A percentile compares a stretch with the other conserved stretches of the same genome.
These are phyloP conservation scores for Balearica regulorum DNA, from an alignment of 2,797 vertebrate genomes.

Conservation along the genomic window DNA sequence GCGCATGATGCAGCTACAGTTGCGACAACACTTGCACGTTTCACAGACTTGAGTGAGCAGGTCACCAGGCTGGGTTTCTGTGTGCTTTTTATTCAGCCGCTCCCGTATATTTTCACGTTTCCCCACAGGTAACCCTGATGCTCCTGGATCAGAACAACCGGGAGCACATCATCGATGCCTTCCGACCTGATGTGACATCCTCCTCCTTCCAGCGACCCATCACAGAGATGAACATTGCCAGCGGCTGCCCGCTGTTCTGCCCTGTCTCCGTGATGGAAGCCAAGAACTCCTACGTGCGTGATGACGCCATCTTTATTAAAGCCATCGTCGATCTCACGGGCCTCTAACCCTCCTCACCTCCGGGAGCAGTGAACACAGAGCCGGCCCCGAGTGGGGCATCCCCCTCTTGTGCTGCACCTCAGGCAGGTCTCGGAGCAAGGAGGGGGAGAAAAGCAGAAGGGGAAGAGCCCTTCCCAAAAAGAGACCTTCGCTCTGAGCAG, in stretches of 20 bases:
- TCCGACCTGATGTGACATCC: slow-evolving; percentile 91
- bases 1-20: accelerated
- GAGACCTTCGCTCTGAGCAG: neutral
- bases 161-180: slow-evolving; percentile 97
- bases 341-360: slow-evolving; percentile 71
- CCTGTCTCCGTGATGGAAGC: slow-evolving; percentile 89
- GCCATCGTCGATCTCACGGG: slow-evolving; percentile 96
- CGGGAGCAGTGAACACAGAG: neutral
- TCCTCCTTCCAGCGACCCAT: slow-evolving; percentile 94
- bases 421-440: neutral
- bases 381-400: neutral
- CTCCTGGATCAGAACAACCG: slow-evolving; percentile 95
- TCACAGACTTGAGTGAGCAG: no score
- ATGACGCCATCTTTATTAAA: slow-evolving; percentile 96
- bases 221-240: slow-evolving; percentile 97
- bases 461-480: neutral
- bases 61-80: neutral
- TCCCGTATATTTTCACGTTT: neutral
- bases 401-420: neutral
- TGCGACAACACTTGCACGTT: accelerated
- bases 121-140: slow-evolving; percentile 92
- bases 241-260: slow-evolving; percentile 96
- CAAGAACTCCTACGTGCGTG: slow-evolving; percentile 90
- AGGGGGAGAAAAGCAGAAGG: neutral
- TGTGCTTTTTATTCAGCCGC: neutral